Conservation (phyloP, 2,888 invertebrate genomes). For the Rhamnusium bicolor region DNA sequence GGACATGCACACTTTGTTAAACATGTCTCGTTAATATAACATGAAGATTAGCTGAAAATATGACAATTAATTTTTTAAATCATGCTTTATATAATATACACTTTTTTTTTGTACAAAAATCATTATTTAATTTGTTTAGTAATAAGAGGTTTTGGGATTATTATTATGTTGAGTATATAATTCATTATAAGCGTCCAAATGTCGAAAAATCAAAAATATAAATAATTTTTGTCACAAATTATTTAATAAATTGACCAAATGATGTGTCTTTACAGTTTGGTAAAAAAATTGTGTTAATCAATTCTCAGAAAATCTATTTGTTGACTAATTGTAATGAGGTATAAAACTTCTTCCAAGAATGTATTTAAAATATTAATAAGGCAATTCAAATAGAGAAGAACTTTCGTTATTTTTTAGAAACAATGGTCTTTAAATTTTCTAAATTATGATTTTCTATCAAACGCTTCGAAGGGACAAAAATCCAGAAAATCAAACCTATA, state of each 20-base stretch:
- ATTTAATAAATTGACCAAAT: background rate
- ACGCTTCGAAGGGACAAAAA: too few species aligned
- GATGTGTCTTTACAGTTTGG: background rate
- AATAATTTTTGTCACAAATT: background rate
- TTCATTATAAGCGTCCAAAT: background rate
- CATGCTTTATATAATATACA: background rate
- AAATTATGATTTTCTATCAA: too few species aligned
- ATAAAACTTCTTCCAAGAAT: background rate
- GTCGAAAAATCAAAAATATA: background rate
- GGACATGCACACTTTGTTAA: too few species aligned
- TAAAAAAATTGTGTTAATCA: background rate
- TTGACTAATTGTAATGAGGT: background rate
- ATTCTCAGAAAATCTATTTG: background rate
- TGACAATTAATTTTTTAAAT: conserved; percentile 10
- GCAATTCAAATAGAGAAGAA: background rate
- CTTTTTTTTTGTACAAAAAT: conserved; percentile 12
- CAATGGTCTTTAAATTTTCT: too few species aligned
- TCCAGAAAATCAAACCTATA: too few species aligned
- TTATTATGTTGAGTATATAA: conserved; percentile 5
- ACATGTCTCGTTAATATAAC: background rate
- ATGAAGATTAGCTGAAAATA: background rate
- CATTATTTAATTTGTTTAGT: conserved; percentile 17
- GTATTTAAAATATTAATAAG: background rate
- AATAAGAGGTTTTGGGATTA: conserved; percentile 24
- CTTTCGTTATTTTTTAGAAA: too few species aligned